phyloP scores from a whole-genome alignment of 2,113 vertebrate genomes.

The Petroica traversi region DNA sequence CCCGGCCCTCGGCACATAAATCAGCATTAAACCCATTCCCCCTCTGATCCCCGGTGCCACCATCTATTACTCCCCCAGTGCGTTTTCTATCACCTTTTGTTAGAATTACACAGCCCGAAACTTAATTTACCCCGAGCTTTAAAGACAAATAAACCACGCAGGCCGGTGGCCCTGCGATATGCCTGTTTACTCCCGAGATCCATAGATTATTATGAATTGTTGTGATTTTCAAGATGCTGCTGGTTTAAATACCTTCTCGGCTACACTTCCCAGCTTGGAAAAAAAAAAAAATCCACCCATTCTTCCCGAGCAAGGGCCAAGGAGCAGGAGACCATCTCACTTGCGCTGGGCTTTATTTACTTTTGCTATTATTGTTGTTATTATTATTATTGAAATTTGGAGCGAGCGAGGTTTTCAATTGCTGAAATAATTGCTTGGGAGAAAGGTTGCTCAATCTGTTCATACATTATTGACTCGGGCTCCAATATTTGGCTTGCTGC shows the following conservation, averaged over 20 bases:
- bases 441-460: constrained; percentile 67
- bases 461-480: constrained; percentile 65
- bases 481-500: constrained; percentile 65
- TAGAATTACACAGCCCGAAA: constrained; percentile 35
- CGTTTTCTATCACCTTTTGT: constrained; percentile 53
- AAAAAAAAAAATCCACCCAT: not conserved
- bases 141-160: constrained; percentile 36
- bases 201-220: constrained; percentile 23
- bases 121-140: constrained; percentile 40
- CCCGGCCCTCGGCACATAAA: not conserved
- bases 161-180: not conserved
- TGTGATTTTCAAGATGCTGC: constrained; percentile 7
- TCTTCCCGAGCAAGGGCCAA: not conserved
- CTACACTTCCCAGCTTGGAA: not conserved
- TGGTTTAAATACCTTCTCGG: not conserved
- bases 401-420: constrained; percentile 15
- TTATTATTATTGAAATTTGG: constrained; percentile 13
- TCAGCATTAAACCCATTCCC: constrained; percentile 19
- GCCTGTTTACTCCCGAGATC: constrained; percentile 1
- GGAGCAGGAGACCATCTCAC: not conserved
- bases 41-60: not conserved
- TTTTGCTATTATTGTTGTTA: constrained; percentile 21
- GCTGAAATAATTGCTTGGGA: constrained; percentile 60
- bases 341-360: not conserved
- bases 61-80: not conserved